These are phyloP conservation scores for Acrocephalus scirpaceus DNA, from an alignment of 2,797 vertebrate species.

Conservation along the genomic window DNA sequence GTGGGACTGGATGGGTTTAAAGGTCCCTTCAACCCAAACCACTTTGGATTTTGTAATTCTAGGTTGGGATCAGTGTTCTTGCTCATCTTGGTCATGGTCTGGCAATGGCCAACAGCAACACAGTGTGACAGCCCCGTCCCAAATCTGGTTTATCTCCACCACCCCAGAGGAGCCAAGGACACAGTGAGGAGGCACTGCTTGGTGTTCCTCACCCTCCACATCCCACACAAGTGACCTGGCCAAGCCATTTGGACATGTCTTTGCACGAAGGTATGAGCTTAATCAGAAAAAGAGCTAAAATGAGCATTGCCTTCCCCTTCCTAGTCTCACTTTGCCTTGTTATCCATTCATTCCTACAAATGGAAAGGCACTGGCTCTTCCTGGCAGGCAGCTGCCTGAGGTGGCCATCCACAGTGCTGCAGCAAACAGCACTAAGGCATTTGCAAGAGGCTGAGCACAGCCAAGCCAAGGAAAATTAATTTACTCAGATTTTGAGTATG, in stretches of 20 bases:
- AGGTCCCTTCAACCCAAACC: not conserved
- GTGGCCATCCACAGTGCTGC: not conserved
- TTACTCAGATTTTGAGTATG: not conserved
- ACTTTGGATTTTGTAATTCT: not conserved
- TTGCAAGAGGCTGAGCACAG: not conserved
- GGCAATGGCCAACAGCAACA: not conserved
- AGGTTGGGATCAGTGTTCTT: not conserved
- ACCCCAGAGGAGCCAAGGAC: not conserved
- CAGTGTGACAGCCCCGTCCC: not conserved
- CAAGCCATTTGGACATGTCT: not conserved
- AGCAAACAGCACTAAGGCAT: not conserved
- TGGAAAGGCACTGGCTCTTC: not conserved
- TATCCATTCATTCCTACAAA: not conserved
- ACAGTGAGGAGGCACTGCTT: not conserved
- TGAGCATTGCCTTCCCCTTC: not conserved
- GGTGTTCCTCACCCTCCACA: not conserved
- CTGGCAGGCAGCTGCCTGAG: not conserved
- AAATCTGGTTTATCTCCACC: not conserved
- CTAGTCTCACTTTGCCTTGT: not conserved
- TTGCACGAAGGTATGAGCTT: not conserved
- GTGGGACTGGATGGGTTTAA: not conserved
- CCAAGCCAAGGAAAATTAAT: conserved; percentile 10
- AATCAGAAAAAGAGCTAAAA: not conserved
- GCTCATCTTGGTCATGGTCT: rapidly evolving
- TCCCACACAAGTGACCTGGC: not conserved